phyloP scores from a whole-genome alignment of 2,797 vertebrate species.

The Stomatorhinus walkeri region DNA sequence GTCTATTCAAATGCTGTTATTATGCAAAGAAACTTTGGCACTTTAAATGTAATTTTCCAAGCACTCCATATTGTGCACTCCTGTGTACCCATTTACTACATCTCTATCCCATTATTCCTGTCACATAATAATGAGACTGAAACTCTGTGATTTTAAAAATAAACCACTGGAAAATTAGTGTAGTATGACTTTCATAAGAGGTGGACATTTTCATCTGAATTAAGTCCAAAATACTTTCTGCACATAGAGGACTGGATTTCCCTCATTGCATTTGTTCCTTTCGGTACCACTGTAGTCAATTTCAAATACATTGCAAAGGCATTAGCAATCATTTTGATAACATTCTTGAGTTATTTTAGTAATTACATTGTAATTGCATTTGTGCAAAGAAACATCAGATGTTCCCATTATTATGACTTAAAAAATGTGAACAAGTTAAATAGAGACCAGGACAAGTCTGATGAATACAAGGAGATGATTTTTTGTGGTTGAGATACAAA shows the following conservation, averaged over 20 bases:
- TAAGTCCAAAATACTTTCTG: neutral
- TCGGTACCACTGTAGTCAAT: neutral
- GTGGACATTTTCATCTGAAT: neutral
- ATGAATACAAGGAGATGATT: neutral
- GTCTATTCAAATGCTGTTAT: neutral
- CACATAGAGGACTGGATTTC: neutral
- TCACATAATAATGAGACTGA: neutral
- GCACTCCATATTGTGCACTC: neutral
- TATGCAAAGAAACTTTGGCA: neutral
- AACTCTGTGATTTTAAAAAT: neutral
- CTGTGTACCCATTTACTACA: neutral
- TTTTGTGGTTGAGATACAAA: neutral
- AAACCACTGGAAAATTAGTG: neutral
- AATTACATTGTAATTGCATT: neutral
- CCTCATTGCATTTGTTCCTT: neutral
- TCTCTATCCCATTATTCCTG: neutral
- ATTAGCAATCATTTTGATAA: neutral
- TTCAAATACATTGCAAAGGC: neutral
- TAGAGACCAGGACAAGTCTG: neutral
- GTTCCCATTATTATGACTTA: neutral
- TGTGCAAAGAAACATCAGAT: neutral
- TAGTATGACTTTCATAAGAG: neutral
- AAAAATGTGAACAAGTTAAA: neutral
- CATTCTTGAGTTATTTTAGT: neutral
- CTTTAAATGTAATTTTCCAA: conserved; percentile 11